phyloP scores from a whole-genome alignment of 1,140 invertebrate genomes.

The Macrobrachium nipponense region DNA sequence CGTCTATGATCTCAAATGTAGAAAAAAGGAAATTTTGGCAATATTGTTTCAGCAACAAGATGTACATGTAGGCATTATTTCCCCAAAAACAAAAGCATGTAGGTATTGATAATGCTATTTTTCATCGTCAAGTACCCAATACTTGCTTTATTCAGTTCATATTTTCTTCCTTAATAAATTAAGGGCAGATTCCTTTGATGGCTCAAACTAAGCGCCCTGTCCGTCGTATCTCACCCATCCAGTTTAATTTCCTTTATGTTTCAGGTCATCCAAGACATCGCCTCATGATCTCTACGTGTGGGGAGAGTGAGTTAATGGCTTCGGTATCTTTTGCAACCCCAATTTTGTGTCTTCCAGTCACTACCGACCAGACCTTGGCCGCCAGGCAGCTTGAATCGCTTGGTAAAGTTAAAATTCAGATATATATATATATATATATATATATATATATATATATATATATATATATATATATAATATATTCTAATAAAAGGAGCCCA shows the following conservation, averaged over 20 bases:
- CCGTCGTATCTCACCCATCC: not conserved
- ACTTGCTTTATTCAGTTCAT: too few relatives aligned
- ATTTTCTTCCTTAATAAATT: too few relatives aligned
- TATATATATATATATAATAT: not conserved
- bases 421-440: not conserved
- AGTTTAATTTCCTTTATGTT: not conserved
- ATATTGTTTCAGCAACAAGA: too few relatives aligned
- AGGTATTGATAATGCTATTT: too few relatives aligned
- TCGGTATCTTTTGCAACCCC: slow-evolving; percentile 33
- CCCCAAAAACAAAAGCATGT: too few relatives aligned
- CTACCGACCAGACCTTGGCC: slow-evolving; percentile 27
- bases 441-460: slow-evolving; percentile 7
- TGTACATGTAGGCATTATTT: too few relatives aligned
- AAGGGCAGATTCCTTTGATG: too few relatives aligned
- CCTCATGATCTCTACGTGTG: slow-evolving; percentile 23
- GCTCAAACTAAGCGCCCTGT: too few relatives aligned
- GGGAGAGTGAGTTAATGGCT: slow-evolving; percentile 21
- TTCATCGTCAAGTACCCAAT: too few relatives aligned
- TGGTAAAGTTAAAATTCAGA: not conserved
- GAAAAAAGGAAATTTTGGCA: too few relatives aligned
- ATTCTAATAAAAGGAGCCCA: too few relatives aligned
- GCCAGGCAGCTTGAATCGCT: not conserved
- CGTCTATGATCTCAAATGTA: too few relatives aligned
- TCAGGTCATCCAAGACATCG: slow-evolving; percentile 36
- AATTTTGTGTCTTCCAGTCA: slow-evolving; percentile 28